Percentiles rank a stretch among this genome's conserved stretches.
These are phyloP conservation scores for Scaptomyza graminum DNA, from an alignment of 1,140 invertebrate genomes.

Conservation along the genomic window DNA sequence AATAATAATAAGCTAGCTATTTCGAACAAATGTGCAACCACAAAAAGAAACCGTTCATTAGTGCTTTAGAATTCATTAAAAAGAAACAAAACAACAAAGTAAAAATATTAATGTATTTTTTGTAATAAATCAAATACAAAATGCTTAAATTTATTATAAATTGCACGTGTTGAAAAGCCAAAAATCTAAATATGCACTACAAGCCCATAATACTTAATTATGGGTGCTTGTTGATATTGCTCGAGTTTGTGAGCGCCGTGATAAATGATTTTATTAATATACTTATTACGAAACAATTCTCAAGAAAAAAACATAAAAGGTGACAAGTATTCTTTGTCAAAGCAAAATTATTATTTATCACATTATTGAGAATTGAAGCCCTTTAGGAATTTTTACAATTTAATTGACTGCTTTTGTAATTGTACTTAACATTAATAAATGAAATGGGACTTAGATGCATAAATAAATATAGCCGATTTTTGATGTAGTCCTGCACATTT, in stretches of 20 bases:
- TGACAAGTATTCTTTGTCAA: conserved; percentile 38
- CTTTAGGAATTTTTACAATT: too few relatives aligned
- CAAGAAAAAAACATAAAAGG: conserved; percentile 23
- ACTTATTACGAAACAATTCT: conserved; percentile 8
- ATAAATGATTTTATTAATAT: conserved; percentile 38
- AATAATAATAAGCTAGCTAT: too few relatives aligned
- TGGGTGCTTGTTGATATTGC: conserved; percentile 4
- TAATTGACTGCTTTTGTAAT: too few relatives aligned
- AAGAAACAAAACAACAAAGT: too few relatives aligned
- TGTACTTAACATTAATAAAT: too few relatives aligned
- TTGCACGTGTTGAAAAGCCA: conserved; percentile 38
- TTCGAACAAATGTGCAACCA: too few relatives aligned
- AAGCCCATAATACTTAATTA: background rate
- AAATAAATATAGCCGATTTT: too few relatives aligned
- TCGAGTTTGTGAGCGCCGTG: conserved; percentile 8
- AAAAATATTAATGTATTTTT: background rate
- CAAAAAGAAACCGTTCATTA: too few relatives aligned
- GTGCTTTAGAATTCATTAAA: too few relatives aligned
- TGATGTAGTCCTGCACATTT: too few relatives aligned
- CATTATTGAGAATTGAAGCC: background rate
- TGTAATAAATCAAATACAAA: conserved; percentile 5
- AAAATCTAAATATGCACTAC: conserved; percentile 2
- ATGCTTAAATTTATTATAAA: conserved; percentile 20
- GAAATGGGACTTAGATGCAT: too few relatives aligned
- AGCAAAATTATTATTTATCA: conserved; percentile 6